Conservation (phyloP, 2,797 vertebrate genomes). For the Falco columbarius region DNA sequence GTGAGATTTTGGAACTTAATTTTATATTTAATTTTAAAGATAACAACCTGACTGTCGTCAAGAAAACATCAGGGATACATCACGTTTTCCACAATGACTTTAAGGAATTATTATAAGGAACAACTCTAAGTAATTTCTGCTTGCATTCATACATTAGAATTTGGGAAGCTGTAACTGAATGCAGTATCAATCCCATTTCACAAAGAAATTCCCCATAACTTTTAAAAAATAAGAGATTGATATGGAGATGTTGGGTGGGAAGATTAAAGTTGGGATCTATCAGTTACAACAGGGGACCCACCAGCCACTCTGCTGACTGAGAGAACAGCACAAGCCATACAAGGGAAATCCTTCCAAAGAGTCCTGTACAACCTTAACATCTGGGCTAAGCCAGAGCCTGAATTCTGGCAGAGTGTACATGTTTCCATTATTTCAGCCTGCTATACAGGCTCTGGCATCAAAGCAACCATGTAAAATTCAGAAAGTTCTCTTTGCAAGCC, state of each 20-base stretch:
- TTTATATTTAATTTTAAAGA: neutral
- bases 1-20: neutral
- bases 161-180: neutral
- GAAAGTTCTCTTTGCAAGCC: neutral
- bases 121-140: neutral
- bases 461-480: neutral
- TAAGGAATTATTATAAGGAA: neutral
- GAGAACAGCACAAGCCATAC: neutral
- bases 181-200: neutral
- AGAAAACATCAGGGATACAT: neutral
- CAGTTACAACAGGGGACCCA: accelerated
- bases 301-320: neutral
- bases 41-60: neutral
- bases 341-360: neutral
- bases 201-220: neutral
- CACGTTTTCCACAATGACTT: neutral
- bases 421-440: conserved; percentile 12
- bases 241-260: neutral
- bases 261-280: neutral
- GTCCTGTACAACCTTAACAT: neutral
- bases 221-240: neutral
- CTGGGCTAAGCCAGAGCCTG: neutral
- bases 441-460: neutral
- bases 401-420: neutral
- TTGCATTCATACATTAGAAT: neutral